Evolutionary conservation across 2,797 vertebrate genomes (phyloP).

Genomic region (Mastacembelus armatus): DNA sequence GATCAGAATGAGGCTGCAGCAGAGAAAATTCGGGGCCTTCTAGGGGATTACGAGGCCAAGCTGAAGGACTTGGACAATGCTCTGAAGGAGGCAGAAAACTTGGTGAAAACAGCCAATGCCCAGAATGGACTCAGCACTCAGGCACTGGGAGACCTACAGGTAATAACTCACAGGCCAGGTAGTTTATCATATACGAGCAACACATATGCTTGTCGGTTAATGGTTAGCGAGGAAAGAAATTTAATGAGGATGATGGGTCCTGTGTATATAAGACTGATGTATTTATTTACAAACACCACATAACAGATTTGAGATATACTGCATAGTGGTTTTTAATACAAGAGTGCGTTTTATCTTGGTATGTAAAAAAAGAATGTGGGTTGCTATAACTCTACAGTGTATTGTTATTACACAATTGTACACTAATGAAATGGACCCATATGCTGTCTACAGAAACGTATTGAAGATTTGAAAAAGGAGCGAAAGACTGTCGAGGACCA

Average conservation of each 20-base stretch:
- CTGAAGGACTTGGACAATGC: slow-evolving; percentile 86
- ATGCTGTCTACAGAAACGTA: slow-evolving; percentile 81
- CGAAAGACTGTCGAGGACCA: slow-evolving; percentile 78
- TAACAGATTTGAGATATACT: not conserved
- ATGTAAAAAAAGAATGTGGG: not conserved
- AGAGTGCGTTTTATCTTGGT: too few relatives aligned
- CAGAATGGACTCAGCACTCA: slow-evolving; percentile 87
- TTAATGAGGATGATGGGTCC: too few relatives aligned
- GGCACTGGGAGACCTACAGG: slow-evolving; percentile 86
- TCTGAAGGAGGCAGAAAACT: slow-evolving; percentile 81
- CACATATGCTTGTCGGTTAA: not conserved
- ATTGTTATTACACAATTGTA: not conserved
- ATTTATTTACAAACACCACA: not conserved
- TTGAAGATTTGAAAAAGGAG: slow-evolving; percentile 82
- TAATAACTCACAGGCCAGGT: slow-evolving; percentile 61
- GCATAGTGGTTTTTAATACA: not conserved
- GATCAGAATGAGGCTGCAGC: slow-evolving; percentile 83
- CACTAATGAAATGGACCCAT: slow-evolving; percentile 1
- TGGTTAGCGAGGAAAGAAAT: not conserved
- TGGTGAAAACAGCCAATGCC: slow-evolving; percentile 85
- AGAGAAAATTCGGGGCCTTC: slow-evolving; percentile 79
- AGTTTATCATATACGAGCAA: slow-evolving; percentile 1
- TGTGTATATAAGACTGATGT: too few relatives aligned
- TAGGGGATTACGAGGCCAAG: slow-evolving; percentile 87
- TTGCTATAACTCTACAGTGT: not conserved